phyloP scores from a whole-genome alignment of 2,888 invertebrate species.

The Pyrgus malvae region DNA sequence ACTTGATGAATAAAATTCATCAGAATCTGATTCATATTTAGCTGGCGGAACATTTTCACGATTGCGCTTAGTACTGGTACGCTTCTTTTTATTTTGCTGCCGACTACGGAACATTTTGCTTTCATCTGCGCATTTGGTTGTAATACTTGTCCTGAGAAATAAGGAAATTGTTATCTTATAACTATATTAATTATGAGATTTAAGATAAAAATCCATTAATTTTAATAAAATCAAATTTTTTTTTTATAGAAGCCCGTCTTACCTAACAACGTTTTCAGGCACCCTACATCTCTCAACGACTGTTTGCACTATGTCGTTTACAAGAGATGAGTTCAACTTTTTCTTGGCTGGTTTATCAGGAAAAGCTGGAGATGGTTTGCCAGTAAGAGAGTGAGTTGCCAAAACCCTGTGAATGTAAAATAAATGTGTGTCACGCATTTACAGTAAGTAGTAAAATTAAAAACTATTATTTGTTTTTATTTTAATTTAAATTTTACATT shows the following conservation, averaged over 20 bases:
- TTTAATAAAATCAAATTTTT: background rate
- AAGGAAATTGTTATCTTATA: background rate
- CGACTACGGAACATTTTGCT: constrained; percentile 78
- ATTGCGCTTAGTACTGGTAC: constrained; percentile 26
- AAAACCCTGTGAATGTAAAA: constrained; percentile 53
- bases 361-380: constrained; percentile 80
- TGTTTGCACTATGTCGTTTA: constrained; percentile 77
- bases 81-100: constrained; percentile 44
- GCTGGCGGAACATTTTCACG: constrained; percentile 35
- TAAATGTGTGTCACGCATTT: background rate
- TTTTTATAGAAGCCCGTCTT: background rate
- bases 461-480: no score
- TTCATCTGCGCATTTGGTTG: constrained; percentile 83
- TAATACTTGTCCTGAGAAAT: constrained; percentile 75
- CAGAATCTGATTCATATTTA: constrained; percentile 32
- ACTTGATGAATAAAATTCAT: constrained; percentile 40
- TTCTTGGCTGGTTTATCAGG: constrained; percentile 61
- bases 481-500: background rate
- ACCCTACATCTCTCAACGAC: constrained; percentile 63
- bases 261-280: constrained; percentile 56
- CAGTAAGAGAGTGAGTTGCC: constrained; percentile 80
- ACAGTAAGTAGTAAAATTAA: no score
- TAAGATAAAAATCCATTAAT: background rate
- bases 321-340: constrained; percentile 65
- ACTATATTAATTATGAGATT: background rate